A percentile compares a stretch with the other conserved stretches of the same genome.
These are phyloP conservation scores for Drosophila yakuba DNA, from an alignment of 1,140 invertebrate genomes.

Conservation along the genomic window DNA sequence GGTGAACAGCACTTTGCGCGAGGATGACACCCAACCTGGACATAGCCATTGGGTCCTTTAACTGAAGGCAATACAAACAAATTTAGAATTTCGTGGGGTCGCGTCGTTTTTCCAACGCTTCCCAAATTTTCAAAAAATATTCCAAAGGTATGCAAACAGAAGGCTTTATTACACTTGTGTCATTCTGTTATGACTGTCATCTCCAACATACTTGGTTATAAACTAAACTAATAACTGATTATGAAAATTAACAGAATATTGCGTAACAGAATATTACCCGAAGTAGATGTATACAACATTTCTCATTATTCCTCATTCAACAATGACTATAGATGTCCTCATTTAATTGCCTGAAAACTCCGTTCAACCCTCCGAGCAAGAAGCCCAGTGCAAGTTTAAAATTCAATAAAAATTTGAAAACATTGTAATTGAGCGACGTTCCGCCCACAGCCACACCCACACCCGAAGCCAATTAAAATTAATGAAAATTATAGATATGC, in stretches of 20 bases:
- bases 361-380: background rate
- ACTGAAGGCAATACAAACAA: constrained; percentile 9
- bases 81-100: constrained; percentile 41
- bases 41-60: constrained; percentile 13
- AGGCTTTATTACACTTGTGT: background rate
- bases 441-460: constrained; percentile 11
- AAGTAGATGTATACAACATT: background rate
- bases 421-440: constrained; percentile 21
- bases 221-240: too few species aligned
- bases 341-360: too few species aligned
- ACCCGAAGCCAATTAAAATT: constrained; percentile 54
- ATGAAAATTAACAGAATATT: too few species aligned
- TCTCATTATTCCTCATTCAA: background rate
- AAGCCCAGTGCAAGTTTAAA: constrained; percentile 3
- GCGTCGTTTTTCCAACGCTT: background rate
- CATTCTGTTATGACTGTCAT: background rate
- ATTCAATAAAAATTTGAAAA: constrained; percentile 41
- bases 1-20: background rate
- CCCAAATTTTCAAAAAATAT: background rate
- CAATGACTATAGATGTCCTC: too few species aligned
- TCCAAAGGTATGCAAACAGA: background rate
- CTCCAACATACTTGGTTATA: constrained; percentile 13
- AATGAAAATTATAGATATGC: constrained; percentile 76
- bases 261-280: too few species aligned
- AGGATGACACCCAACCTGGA: constrained; percentile 8